Percentiles rank a stretch among this genome's conserved stretches.
These are phyloP conservation scores for Tetragnatha montana DNA, from an alignment of 2,888 invertebrate species.

Conservation along the genomic window DNA sequence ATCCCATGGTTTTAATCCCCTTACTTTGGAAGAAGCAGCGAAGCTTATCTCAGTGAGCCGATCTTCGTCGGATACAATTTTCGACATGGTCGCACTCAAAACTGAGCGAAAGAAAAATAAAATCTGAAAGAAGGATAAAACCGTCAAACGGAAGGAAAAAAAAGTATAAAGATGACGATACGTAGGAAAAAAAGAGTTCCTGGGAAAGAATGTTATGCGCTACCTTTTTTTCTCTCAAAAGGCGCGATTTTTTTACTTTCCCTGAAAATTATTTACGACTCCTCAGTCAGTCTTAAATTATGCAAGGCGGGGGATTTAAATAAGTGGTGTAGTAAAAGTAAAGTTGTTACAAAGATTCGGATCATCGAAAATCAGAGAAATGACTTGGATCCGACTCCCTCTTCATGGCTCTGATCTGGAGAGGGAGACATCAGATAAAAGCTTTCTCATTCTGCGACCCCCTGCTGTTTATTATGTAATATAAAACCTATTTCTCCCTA, in stretches of 20 bases:
- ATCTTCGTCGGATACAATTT: constrained; percentile 49
- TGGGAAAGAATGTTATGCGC: constrained; percentile 18
- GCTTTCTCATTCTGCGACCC: constrained; percentile 31
- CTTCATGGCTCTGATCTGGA: background rate
- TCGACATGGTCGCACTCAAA: constrained; percentile 39
- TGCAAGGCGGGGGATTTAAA: constrained; percentile 45
- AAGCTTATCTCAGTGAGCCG: constrained; percentile 28
- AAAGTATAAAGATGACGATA: constrained; percentile 11
- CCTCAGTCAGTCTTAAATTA: constrained; percentile 39
- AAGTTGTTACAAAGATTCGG: constrained; percentile 33
- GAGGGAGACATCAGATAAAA: constrained; percentile 36
- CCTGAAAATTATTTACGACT: constrained; percentile 47
- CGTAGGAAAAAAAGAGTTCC: background rate
- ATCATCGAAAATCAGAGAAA: constrained; percentile 13
- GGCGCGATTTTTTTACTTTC: constrained; percentile 26
- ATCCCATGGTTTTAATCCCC: constrained; percentile 43
- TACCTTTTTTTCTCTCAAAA: constrained; percentile 22
- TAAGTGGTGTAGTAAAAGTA: constrained; percentile 36
- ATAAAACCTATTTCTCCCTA: constrained; percentile 18
- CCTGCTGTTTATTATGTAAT: constrained; percentile 41
- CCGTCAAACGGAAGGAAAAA: constrained; percentile 18
- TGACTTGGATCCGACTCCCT: constrained; percentile 10
- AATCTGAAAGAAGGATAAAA: constrained; percentile 35
- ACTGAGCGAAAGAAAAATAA: constrained; percentile 42
- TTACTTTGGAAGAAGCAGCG: constrained; percentile 34